Evolutionary conservation across 2,113 vertebrate genomes (phyloP), one percentile per base, ranked within the genome.

Genomic region (Capricornis sumatraensis): DNA sequence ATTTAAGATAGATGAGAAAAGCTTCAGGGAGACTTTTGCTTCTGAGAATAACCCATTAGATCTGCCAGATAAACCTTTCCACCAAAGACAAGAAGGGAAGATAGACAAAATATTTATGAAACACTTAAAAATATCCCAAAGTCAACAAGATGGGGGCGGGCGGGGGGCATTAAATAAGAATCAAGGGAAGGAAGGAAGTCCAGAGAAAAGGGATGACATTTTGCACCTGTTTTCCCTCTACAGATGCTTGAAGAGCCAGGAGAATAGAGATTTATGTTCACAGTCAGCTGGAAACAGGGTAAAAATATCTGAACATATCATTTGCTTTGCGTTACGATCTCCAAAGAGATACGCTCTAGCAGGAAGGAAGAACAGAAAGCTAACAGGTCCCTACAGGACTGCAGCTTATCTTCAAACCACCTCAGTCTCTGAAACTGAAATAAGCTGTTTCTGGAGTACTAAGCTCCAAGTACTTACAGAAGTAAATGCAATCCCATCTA

Each of bases 361-460:
- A 86, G 36, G 2, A 87, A 95, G 57, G 21, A 74, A 84, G 47
- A 93, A 64, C 19, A 47, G 79, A 86, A 57, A 62, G n/a, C 36
- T 53, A 43, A 50, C 2, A 53, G 57, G 36, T 2, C 30, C 43
- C 62, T 52, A 10, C 57, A 87, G 64, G 28, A 50, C 21, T 40
- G 19, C 11, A 11, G 40, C 36, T 40, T 55, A 60, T 36, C 55
- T 82, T 60, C 14, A 52, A 74, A 19, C 19, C 57, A 52, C 23
- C 45, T 84, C 84, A 62, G 45, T 23, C 53, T 93, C 92, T 92
- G 90, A 94, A 90, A 81, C 84, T 64, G 60, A 92, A 91, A 67
- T 62, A 84, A 76, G 1, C 40, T 36, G 57, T 6, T 95, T 96
- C 60, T 47, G 45, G 57, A 94, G 8, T 30, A 33, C 43, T 67